These are phyloP conservation scores for Craseonycteris thonglongyai DNA, from an alignment of 2,113 vertebrate genomes.

Conservation along the genomic window DNA sequence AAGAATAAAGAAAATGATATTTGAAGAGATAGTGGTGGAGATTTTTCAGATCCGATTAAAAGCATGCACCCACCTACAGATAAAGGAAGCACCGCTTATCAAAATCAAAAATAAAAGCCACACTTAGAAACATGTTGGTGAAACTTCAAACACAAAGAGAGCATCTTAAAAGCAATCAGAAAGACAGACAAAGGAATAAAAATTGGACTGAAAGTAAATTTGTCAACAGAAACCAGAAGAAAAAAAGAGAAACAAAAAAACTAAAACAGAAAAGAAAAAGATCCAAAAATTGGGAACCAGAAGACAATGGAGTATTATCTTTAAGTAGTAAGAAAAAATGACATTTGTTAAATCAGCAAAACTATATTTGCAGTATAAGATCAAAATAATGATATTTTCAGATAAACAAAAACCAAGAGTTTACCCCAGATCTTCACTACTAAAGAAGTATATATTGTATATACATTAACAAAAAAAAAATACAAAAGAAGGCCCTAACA, in stretches of 20 bases:
- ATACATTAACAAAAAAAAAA: neutral
- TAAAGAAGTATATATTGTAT: neutral
- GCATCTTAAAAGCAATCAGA: neutral
- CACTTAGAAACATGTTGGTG: neutral
- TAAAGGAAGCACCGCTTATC: neutral
- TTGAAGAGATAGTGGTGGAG: neutral
- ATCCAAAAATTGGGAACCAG: no score
- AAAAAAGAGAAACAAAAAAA: no score
- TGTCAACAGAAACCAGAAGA: neutral
- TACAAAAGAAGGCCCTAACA: neutral
- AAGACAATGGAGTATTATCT: neutral
- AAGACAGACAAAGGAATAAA: neutral
- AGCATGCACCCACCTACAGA: neutral
- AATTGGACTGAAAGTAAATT: neutral
- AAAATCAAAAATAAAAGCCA: slow-evolving; percentile 21
- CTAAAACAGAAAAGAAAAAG: no score
- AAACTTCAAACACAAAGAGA: neutral
- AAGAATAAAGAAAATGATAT: neutral
- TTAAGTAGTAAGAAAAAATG: neutral
- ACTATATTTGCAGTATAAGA: neutral
- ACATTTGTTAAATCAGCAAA: neutral
- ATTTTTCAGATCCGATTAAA: slow-evolving; percentile 5
- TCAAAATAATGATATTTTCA: neutral
- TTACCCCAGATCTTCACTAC: neutral
- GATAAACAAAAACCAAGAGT: neutral